phyloP scores from a whole-genome alignment of 2,797 vertebrate species.

The Saxicola maurus region DNA sequence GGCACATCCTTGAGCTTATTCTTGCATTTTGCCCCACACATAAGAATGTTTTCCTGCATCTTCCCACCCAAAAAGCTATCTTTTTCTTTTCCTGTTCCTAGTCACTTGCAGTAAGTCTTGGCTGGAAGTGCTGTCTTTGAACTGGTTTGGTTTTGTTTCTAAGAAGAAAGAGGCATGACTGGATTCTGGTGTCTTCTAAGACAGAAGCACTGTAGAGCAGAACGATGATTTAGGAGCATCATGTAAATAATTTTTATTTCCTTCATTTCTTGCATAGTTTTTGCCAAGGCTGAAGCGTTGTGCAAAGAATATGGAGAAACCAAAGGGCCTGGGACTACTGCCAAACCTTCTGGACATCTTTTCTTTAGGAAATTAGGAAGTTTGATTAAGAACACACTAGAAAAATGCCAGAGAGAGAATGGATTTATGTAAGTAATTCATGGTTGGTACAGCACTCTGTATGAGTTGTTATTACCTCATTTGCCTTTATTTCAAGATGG shows the following conservation, averaged over 20 bases:
- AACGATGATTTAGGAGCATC: not conserved
- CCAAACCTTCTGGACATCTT: constrained; percentile 92
- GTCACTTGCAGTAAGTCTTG: not conserved
- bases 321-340: constrained; percentile 91
- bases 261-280: constrained; percentile 73
- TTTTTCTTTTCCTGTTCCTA: not conserved
- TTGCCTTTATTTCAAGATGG: not conserved
- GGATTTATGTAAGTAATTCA: constrained; percentile 90
- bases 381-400: constrained; percentile 88
- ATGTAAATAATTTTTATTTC: not conserved
- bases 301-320: constrained; percentile 97
- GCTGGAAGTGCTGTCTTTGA: not conserved
- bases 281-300: constrained; percentile 84
- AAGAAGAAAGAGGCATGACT: not conserved
- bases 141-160: not conserved
- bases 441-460: not conserved
- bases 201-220: not conserved
- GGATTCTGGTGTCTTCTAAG: not conserved
- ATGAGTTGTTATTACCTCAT: not conserved
- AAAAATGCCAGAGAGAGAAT: constrained; percentile 96
- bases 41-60: not conserved
- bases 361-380: constrained; percentile 92
- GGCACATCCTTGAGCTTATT: not conserved
- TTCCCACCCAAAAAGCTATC: not conserved
- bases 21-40: not conserved